Evolutionary conservation across 2,797 vertebrate genomes (phyloP).

Genomic region (Poecilia gillii): DNA sequence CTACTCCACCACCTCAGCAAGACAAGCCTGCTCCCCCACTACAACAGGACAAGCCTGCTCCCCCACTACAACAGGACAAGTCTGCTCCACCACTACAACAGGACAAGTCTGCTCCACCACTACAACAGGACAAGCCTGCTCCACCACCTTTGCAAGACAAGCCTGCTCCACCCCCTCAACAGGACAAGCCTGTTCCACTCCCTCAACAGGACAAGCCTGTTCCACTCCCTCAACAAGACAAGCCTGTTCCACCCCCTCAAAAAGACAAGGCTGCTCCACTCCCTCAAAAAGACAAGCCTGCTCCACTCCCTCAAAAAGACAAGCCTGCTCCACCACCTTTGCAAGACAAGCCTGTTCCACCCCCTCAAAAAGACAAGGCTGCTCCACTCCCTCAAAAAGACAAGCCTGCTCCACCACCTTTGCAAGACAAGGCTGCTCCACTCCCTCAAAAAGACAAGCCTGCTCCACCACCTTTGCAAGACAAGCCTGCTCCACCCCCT

Average conservation of each 20-base stretch:
- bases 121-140: conserved; percentile 57
- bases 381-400: conserved; percentile 50
- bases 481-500: conserved; percentile 23
- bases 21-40: conserved; percentile 18
- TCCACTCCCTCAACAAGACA: conserved; percentile 27
- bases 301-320: not conserved
- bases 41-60: conserved; percentile 56
- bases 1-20: not conserved
- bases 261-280: too few species aligned
- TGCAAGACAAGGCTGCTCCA: not conserved
- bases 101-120: conserved; percentile 16
- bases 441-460: conserved; percentile 61
- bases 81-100: not conserved
- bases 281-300: conserved; percentile 57
- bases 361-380: conserved; percentile 49
- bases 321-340: conserved; percentile 18
- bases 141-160: not conserved
- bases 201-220: conserved; percentile 60
- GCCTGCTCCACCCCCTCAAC: conserved; percentile 40
- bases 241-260: conserved; percentile 33
- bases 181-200: conserved; percentile 46
- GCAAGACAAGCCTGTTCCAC: conserved; percentile 32
- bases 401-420: conserved; percentile 32
- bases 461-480: not conserved
- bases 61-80: not conserved